These are phyloP conservation scores for western clawed frog (Xenopus tropicalis) DNA, from an alignment of 2,113 vertebrate genomes.

Conservation along the genomic window UCB_Xtro_10.0 CM004447.2:117352001-117352500, in stretches of 20 bases:
- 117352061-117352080: constrained; percentile 9
- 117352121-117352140: constrained; percentile 14
- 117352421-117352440: no score
- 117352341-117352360: no score
- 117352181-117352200: constrained; percentile 16
- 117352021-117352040: constrained; percentile 16
- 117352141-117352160: constrained; percentile 11
- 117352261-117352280: no score
- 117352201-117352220: not conserved
- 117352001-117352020: constrained; percentile 3
- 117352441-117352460: no score
- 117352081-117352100: constrained; percentile 1
- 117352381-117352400: no score
- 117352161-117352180: constrained; percentile 22
- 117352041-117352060: not conserved
- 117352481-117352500: no score
- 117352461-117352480: no score
- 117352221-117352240: not conserved
- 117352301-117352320: no score
- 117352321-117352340: no score
- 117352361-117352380: no score
- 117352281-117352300: no score
- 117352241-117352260: not conserved
- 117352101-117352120: constrained; percentile 7
- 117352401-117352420: no score